Conservation (phyloP, 2,888 invertebrate genomes). For the Agonopterix subpropinquella region DNA sequence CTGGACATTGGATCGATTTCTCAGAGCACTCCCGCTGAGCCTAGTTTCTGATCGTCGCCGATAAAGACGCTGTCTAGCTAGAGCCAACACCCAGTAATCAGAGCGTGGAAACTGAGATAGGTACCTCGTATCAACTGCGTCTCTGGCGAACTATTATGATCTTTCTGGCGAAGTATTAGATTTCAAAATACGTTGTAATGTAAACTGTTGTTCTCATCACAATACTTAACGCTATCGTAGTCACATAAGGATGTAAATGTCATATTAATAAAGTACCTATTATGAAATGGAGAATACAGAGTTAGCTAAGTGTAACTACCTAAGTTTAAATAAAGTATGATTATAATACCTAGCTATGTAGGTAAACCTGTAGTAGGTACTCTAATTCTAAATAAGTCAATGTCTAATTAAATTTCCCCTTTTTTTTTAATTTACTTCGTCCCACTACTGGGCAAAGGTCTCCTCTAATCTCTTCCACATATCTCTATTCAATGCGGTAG, state of each 20-base stretch:
- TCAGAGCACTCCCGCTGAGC: slow-evolving; percentile 38
- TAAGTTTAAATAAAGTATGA: too few species aligned
- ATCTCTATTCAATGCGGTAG: too few species aligned
- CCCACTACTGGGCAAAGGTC: too few species aligned
- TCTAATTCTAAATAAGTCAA: too few species aligned
- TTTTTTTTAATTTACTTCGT: too few species aligned
- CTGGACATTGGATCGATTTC: slow-evolving; percentile 28
- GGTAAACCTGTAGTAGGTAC: too few species aligned
- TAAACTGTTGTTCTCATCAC: slow-evolving; percentile 12
- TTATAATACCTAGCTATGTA: too few species aligned
- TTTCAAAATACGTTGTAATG: not conserved
- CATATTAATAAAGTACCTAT: slow-evolving; percentile 14
- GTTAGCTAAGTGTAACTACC: too few species aligned
- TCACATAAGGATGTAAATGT: slow-evolving; percentile 34
- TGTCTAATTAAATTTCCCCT: too few species aligned
- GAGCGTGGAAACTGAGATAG: slow-evolving; percentile 72
- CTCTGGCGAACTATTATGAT: slow-evolving; percentile 30
- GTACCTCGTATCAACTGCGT: slow-evolving; percentile 32
- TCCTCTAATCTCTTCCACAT: too few species aligned
- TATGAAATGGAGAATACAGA: too few species aligned
- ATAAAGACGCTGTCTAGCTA: slow-evolving; percentile 72
- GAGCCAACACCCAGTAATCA: slow-evolving; percentile 75
- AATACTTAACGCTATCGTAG: slow-evolving; percentile 27
- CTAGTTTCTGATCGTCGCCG: slow-evolving; percentile 63
- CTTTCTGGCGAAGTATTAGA: slow-evolving; percentile 27